phyloP scores from a whole-genome alignment of 2,888 invertebrate species.

The Apotomis turbidana region DNA sequence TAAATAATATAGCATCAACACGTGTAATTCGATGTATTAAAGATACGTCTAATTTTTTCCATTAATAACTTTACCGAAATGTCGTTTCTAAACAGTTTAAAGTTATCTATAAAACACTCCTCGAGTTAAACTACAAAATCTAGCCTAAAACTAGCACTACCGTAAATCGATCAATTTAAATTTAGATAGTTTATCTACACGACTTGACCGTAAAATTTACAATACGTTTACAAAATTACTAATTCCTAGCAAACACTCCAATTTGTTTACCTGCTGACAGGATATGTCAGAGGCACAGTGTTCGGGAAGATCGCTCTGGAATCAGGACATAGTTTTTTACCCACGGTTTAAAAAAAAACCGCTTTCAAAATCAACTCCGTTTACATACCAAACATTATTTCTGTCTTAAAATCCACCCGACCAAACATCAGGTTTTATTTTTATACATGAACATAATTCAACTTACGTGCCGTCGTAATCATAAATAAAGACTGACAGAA shows the following conservation, averaged over 20 bases:
- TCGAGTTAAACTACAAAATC: constrained; percentile 53
- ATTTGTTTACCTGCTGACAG: constrained; percentile 81
- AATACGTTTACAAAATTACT: constrained; percentile 59
- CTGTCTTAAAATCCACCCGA: not conserved
- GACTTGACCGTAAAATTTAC: constrained; percentile 46
- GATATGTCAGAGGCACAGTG: constrained; percentile 82
- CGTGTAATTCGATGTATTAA: constrained; percentile 1
- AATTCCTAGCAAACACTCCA: constrained; percentile 76
- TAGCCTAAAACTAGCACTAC: constrained; percentile 62
- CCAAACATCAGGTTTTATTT: not conserved
- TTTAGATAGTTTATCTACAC: constrained; percentile 59
- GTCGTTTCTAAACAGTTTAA: constrained; percentile 10
- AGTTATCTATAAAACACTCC: constrained; percentile 52
- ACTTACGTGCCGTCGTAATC: not conserved
- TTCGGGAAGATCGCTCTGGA: constrained; percentile 82
- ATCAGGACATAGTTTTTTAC: constrained; percentile 75
- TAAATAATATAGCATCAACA: constrained; percentile 10
- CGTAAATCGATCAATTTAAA: constrained; percentile 49
- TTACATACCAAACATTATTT: not conserved
- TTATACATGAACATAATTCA: too few species aligned
- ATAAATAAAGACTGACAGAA: not conserved
- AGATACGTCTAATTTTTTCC: constrained; percentile 17
- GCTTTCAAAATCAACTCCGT: constrained; percentile 11
- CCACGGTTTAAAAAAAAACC: constrained; percentile 48
- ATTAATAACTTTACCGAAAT: constrained; percentile 13